phyloP scores from a whole-genome alignment of 2,113 vertebrate genomes.

The Cromileptes altivelis region DNA sequence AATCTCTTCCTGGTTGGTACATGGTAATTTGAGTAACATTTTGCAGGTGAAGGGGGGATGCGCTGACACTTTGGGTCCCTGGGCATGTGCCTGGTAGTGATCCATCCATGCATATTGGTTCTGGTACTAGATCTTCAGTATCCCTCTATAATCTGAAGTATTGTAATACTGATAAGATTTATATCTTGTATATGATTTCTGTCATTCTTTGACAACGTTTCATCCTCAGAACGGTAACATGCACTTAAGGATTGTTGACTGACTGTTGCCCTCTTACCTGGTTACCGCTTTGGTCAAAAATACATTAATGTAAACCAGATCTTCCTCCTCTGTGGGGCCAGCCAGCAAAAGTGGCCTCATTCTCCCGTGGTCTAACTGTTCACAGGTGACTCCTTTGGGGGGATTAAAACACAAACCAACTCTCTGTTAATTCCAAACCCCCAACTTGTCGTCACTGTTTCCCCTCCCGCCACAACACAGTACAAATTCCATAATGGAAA shows the following conservation, averaged over 20 bases:
- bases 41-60: too few species aligned
- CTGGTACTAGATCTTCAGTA: background rate
- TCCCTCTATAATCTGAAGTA: background rate
- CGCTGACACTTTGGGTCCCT: too few species aligned
- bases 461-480: conserved; percentile 36
- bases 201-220: background rate
- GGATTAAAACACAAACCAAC: conserved; percentile 58
- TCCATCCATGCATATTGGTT: too few species aligned
- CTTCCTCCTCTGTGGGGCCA: conserved; percentile 27
- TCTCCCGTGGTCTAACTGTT: conserved; percentile 44
- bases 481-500: conserved; percentile 63
- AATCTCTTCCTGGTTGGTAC: too few species aligned
- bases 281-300: conserved; percentile 30
- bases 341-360: conserved; percentile 24
- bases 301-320: conserved; percentile 50
- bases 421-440: conserved; percentile 59
- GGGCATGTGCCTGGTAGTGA: too few species aligned
- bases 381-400: conserved; percentile 63
- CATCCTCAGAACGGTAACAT: background rate
- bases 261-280: conserved; percentile 6
- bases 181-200: background rate
- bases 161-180: background rate
- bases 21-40: too few species aligned
- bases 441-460: conserved; percentile 63
- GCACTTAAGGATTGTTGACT: background rate